Base-by-base conservation (phyloP, 2,797 vertebrate species). In the Hippoglossus hippoglossus region DNA sequence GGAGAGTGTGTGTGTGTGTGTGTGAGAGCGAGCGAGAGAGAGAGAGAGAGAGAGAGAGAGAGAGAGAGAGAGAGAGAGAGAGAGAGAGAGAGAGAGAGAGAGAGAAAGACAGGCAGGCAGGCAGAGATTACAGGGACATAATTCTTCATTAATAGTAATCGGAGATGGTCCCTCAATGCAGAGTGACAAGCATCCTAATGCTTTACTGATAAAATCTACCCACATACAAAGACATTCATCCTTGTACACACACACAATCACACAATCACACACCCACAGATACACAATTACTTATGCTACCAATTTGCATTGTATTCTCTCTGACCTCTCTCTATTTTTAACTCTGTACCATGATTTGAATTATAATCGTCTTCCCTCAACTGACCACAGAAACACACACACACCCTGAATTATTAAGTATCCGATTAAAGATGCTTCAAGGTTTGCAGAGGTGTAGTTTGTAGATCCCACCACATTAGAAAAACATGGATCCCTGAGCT, bases 111-210 rank as follows among this genome's bases (percentile, higher is more conserved):
- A 67, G 39, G 8, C 1, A 56, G 34, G 26, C 28, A 28, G 34
- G 25, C 25, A 39, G 18, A 34, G 36, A 54, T 60, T 12, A 58
- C 24, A 50, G 58, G 84, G 80, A 84, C 74, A 86, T 87, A 88
- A 92, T 91, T 89, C 88, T 87, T 89, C 85, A 90, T 93, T 92
- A 93, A 91, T 84, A 85, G 77, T 85, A 89, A 89, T 87, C 65
- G 63, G 79, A 90, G 82, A 89, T 85, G 63, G 75, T 85, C 85
- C 81, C 83, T 89, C 60, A 71, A 57, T 22, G 58, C 66, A 58
- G 83, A 90, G 80, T 90, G 90, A 89, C 84, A 86, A 81, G 87
- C 82, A 91, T 90, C 72, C 79, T 83, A 90, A 93, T 92, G 74
- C 83, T 77, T 71, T 66, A 34, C 82, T 78, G 82, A 88, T 83